Conservation (phyloP, 2,797 vertebrate species). For the Sibirionetta formosa region DNA sequence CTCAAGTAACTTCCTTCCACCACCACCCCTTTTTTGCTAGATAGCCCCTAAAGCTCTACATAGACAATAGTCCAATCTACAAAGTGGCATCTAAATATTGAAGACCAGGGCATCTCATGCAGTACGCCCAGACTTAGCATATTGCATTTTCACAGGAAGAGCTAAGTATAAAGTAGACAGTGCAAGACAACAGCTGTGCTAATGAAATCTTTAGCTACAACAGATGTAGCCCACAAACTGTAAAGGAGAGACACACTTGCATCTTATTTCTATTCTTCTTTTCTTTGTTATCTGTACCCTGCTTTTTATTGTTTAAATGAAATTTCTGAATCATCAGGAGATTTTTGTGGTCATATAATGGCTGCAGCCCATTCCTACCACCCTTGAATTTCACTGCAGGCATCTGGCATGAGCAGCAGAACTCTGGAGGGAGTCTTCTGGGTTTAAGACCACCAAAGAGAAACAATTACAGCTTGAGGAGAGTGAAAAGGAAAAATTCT, state of each 20-base stretch:
- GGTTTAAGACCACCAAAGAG: slow-evolving; percentile 73
- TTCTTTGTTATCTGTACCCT: slow-evolving; percentile 63
- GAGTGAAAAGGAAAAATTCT: slow-evolving; percentile 34
- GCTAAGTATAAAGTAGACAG: not conserved
- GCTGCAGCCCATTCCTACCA: slow-evolving; percentile 69
- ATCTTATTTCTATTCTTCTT: slow-evolving; percentile 42
- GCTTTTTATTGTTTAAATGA: slow-evolving; percentile 70
- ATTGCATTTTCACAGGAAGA: not conserved
- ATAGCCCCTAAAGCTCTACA: slow-evolving; percentile 14
- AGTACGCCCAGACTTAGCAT: not conserved
- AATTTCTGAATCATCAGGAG: slow-evolving; percentile 72
- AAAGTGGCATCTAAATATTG: slow-evolving; percentile 5
- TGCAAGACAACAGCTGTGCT: slow-evolving; percentile 45
- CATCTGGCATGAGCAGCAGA: slow-evolving; percentile 63
- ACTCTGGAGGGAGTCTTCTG: slow-evolving; percentile 57
- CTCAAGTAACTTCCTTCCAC: slow-evolving; percentile 35
- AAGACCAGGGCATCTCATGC: not conserved
- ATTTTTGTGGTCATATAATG: slow-evolving; percentile 70
- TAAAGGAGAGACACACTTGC: slow-evolving; percentile 32
- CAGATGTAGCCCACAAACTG: slow-evolving; percentile 51
- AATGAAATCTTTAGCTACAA: slow-evolving; percentile 65
- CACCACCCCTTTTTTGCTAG: not conserved
- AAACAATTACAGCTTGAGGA: slow-evolving; percentile 31
- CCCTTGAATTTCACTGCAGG: slow-evolving; percentile 70
- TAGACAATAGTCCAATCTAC: slow-evolving; percentile 21